Evolutionary conservation across 2,113 vertebrate species (phyloP).

Genomic region (Peromyscus polionotus): DNA sequence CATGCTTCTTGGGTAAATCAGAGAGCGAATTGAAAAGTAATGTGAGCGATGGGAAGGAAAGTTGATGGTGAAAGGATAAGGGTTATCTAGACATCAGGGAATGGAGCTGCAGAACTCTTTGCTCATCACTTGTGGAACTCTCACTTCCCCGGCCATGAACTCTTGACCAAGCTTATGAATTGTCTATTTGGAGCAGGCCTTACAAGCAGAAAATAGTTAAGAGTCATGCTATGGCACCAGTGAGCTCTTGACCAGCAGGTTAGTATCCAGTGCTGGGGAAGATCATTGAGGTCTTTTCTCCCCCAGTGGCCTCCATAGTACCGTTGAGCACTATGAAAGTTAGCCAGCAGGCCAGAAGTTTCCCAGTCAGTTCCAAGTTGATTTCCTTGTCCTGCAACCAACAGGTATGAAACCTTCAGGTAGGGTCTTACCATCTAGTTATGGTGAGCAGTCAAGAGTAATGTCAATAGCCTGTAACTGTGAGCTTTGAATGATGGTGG

Average conservation of each 20-base stretch:
- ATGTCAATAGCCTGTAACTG: not conserved
- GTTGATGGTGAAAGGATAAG: not conserved
- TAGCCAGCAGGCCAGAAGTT: not conserved
- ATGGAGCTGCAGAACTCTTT: not conserved
- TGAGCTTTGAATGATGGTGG: not conserved
- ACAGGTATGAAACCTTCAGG: not conserved
- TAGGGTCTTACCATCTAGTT: not conserved
- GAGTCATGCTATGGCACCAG: not conserved
- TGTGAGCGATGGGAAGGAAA: not conserved
- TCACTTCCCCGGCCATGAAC: not conserved
- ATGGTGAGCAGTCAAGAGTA: not conserved
- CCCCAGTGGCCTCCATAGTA: not conserved
- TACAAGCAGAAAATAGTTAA: not conserved
- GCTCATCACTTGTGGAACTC: not conserved
- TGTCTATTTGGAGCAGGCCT: not conserved
- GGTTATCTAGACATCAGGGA: not conserved
- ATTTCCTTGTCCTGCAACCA: not conserved
- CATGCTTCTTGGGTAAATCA: not conserved
- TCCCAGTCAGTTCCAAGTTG: not conserved
- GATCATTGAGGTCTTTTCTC: no score
- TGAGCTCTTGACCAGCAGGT: not conserved
- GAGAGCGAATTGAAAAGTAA: not conserved
- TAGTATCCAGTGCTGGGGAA: no score
- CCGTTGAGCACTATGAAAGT: not conserved
- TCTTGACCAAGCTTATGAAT: not conserved